Evolutionary conservation across 2,888 invertebrate genomes (phyloP).

Genomic region (Lymantria dispar): DNA sequence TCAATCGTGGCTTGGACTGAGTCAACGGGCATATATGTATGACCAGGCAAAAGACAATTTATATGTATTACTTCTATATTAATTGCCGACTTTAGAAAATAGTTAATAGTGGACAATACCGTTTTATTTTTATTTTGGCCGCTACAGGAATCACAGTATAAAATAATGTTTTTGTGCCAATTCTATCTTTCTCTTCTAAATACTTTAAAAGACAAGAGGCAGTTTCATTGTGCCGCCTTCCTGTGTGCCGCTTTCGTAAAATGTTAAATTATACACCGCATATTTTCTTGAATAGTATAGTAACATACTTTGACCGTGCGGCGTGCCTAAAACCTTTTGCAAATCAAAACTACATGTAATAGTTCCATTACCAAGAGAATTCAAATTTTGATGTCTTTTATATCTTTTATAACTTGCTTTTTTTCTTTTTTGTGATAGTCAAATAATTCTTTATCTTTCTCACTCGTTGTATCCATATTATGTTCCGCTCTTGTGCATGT

Average conservation of each 20-base stretch:
- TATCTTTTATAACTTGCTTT: constrained; percentile 5
- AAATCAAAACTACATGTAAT: constrained; percentile 2
- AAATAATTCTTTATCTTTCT: too few species aligned
- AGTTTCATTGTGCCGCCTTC: constrained; percentile 1
- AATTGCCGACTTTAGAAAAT: not conserved
- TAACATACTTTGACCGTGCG: not conserved
- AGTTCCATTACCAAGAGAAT: constrained; percentile 4
- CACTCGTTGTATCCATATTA: too few species aligned
- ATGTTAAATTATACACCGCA: constrained; percentile 1
- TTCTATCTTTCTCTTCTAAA: not conserved
- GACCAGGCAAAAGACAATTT: not conserved
- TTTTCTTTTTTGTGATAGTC: too few species aligned
- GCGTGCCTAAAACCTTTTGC: not conserved
- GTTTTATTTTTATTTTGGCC: not conserved
- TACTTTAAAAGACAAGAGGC: not conserved
- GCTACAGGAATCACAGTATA: not conserved
- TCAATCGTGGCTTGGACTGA: constrained; percentile 1
- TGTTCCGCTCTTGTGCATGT: too few species aligned
- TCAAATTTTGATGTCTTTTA: constrained; percentile 5
- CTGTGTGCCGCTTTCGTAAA: constrained; percentile 4
- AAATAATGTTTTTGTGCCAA: not conserved
- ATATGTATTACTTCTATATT: not conserved
- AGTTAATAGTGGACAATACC: not conserved
- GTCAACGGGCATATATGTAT: constrained; percentile 1
- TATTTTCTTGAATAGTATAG: not conserved